Evolutionary conservation across 92 coral and sea anemone species (phyloP).

Genomic region (Phenganax stokvisi): DNA sequence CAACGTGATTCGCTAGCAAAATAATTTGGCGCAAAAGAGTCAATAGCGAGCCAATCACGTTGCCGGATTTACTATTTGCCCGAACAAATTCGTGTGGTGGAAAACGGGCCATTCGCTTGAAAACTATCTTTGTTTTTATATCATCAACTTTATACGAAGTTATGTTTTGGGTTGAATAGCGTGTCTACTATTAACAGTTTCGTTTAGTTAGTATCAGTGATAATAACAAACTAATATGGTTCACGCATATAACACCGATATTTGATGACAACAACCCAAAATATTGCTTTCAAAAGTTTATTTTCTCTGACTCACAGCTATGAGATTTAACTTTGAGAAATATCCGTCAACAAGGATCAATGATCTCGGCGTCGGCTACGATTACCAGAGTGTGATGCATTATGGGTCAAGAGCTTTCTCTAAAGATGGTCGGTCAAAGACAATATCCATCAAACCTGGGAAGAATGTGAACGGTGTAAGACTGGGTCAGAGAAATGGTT

Average conservation of each 20-base stretch:
- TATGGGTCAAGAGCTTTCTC: slow-evolving; percentile 33
- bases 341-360: slow-evolving; percentile 5
- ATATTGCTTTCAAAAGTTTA: background rate
- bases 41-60: too few species aligned
- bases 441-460: background rate
- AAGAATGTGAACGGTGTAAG: background rate
- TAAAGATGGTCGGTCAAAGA: slow-evolving; percentile 10
- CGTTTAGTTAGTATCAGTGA: too few species aligned
- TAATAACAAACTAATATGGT: too few species aligned
- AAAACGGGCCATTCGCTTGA: background rate
- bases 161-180: too few species aligned
- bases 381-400: slow-evolving; percentile 39
- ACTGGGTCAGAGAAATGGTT: slow-evolving; percentile 9
- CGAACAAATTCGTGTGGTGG: too few species aligned
- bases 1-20: too few species aligned
- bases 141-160: too few species aligned
- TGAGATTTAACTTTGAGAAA: slow-evolving; percentile 32
- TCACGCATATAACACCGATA: too few species aligned
- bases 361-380: slow-evolving; percentile 15
- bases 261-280: background rate
- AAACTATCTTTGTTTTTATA: background rate
- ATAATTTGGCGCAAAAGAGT: too few species aligned
- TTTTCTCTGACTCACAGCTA: background rate
- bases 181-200: too few species aligned
- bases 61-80: too few species aligned